These are phyloP conservation scores for Platorchestia sp. DNA, from an alignment of 1,140 invertebrate species.

Conservation along the genomic window DNA sequence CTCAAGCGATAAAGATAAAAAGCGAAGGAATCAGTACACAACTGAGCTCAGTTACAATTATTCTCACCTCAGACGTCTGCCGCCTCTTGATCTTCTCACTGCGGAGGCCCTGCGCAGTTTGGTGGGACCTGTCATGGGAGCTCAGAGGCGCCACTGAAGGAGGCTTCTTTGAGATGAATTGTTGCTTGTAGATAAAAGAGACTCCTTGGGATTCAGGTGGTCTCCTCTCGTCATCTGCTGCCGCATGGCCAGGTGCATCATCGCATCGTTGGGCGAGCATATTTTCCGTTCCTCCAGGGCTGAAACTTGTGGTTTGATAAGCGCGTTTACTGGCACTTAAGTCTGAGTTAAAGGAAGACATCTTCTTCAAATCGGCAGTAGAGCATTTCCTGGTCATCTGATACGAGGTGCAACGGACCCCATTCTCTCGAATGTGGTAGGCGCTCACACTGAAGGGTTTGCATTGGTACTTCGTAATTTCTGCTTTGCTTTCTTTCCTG, in stretches of 20 bases:
- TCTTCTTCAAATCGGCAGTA: neutral
- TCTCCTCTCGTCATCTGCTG: neutral
- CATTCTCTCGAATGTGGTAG: neutral
- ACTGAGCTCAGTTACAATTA: too few relatives aligned
- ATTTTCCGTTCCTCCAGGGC: neutral
- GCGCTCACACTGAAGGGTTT: neutral
- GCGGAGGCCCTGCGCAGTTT: neutral
- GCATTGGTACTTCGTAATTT: neutral
- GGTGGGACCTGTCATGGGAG: neutral
- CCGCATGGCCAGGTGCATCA: neutral
- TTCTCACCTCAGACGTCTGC: constrained; percentile 21
- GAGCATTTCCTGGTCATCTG: neutral
- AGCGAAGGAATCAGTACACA: too few relatives aligned
- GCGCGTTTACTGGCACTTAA: neutral
- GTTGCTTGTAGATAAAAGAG: constrained; percentile 22
- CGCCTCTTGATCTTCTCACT: constrained; percentile 1
- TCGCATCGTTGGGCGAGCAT: neutral
- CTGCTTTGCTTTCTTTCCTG: neutral
- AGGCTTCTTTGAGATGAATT: neutral
- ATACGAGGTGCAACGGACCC: neutral
- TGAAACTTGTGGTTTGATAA: constrained; percentile 14
- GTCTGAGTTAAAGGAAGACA: neutral
- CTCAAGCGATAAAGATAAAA: too few relatives aligned
- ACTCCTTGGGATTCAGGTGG: neutral
- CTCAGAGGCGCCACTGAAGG: neutral